A percentile compares a stretch with the other conserved stretches of the same genome.
These are phyloP conservation scores for Perca fluviatilis DNA, from an alignment of 2,113 vertebrate species.

Conservation along the genomic window DNA sequence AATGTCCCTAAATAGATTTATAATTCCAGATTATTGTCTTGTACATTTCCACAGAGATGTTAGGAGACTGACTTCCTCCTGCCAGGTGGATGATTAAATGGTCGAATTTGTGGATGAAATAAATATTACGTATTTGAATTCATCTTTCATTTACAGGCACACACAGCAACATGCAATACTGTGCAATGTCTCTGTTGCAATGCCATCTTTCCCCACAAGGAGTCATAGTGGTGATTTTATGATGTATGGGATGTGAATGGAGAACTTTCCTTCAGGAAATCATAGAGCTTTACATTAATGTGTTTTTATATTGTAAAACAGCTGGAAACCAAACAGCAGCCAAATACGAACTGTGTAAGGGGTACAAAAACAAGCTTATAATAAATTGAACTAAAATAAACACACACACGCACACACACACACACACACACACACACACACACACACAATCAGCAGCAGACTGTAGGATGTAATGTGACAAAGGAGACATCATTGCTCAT, in stretches of 20 bases:
- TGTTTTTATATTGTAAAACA: neutral
- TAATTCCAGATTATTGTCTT: neutral
- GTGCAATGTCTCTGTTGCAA: neutral
- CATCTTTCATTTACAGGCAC: neutral
- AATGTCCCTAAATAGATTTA: neutral
- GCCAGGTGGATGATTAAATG: fast-evolving
- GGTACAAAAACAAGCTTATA: neutral
- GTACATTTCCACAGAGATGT: neutral
- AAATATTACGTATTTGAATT: neutral
- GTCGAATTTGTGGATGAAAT: neutral
- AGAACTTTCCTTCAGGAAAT: neutral
- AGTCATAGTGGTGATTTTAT: constrained; percentile 47
- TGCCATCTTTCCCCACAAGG: constrained; percentile 54
- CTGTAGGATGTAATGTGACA: no score
- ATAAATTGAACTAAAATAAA: neutral
- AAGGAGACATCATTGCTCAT: no score
- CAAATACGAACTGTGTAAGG: neutral
- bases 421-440: neutral
- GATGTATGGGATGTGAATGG: neutral
- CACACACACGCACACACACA: neutral
- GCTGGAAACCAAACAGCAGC: neutral
- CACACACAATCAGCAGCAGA: neutral
- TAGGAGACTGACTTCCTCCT: neutral
- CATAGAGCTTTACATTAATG: neutral
- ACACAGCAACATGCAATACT: neutral